phyloP scores from a whole-genome alignment of 2,113 vertebrate genomes.

The Percina caprodes region DNA sequence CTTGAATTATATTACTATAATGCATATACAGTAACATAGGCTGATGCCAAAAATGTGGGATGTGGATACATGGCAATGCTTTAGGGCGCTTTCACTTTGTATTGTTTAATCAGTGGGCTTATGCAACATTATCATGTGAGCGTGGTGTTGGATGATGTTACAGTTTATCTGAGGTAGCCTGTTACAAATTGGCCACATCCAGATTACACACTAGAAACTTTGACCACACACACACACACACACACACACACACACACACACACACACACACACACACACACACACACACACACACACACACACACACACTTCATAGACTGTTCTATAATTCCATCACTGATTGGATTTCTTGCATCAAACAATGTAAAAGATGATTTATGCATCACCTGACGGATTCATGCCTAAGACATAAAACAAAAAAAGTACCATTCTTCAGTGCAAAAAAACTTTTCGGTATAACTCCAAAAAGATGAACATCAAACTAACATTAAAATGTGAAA shows the following conservation, averaged over 20 bases:
- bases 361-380: conserved; percentile 3
- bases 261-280: not conserved
- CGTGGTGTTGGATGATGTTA: not conserved
- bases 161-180: conserved; percentile 29
- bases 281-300: not conserved
- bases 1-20: not conserved
- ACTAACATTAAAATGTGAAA: conserved; percentile 16
- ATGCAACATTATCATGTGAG: conserved; percentile 30
- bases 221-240: not conserved
- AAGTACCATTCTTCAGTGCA: not conserved
- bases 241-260: not conserved
- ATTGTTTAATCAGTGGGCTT: conserved; percentile 26
- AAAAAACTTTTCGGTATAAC: not conserved
- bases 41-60: conserved; percentile 2
- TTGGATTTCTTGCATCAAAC: conserved; percentile 27
- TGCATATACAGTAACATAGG: not conserved
- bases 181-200: conserved; percentile 23
- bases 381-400: conserved; percentile 1
- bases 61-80: conserved; percentile 15
- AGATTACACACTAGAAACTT: not conserved
- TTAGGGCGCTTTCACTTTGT: not conserved
- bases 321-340: not conserved
- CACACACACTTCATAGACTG: not conserved
- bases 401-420: conserved; percentile 9
- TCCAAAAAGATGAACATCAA: conserved; percentile 21